phyloP scores from a whole-genome alignment of 2,797 vertebrate species.

The Sciurus vulgaris region DNA sequence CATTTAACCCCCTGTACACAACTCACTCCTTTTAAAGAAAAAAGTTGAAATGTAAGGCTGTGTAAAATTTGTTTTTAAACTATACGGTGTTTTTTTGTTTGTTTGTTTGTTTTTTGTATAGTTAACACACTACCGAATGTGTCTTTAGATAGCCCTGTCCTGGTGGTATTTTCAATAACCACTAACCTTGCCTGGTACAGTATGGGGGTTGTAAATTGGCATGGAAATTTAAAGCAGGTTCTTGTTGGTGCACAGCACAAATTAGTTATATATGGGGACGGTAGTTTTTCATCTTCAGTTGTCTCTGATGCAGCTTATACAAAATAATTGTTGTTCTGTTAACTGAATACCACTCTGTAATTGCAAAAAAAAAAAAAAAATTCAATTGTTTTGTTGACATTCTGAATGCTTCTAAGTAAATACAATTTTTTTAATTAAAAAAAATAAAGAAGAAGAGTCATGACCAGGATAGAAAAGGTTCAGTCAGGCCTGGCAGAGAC shows the following conservation, averaged over 20 bases:
- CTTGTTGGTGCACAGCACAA: constrained; percentile 96
- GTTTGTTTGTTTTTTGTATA: constrained; percentile 92
- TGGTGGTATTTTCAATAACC: no score
- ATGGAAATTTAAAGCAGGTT: constrained; percentile 92
- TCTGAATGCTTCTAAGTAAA: constrained; percentile 98
- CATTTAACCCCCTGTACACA: constrained; percentile 53
- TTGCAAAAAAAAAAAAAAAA: constrained; percentile 79
- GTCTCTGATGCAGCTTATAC: no score
- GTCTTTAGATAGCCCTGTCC: constrained; percentile 84
- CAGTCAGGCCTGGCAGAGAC: not conserved
- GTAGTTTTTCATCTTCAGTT: constrained; percentile 82
- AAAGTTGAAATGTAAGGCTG: constrained; percentile 91
- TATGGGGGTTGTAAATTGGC: constrained; percentile 90
- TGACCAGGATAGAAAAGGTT: not conserved
- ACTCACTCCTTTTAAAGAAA: not conserved
- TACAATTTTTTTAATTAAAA: constrained; percentile 88
- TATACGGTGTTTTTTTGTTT: constrained; percentile 90
- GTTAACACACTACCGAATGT: constrained; percentile 97
- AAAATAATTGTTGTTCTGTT: no score
- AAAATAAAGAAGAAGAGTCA: not conserved
- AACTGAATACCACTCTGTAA: constrained; percentile 36
- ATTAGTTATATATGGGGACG: constrained; percentile 90
- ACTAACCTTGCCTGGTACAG: no score
- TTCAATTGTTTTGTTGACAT: constrained; percentile 92
- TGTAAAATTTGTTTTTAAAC: constrained; percentile 98